These are phyloP conservation scores for Xenus cinereus DNA, from an alignment of 2,113 vertebrate species.

Conservation along the genomic window DNA sequence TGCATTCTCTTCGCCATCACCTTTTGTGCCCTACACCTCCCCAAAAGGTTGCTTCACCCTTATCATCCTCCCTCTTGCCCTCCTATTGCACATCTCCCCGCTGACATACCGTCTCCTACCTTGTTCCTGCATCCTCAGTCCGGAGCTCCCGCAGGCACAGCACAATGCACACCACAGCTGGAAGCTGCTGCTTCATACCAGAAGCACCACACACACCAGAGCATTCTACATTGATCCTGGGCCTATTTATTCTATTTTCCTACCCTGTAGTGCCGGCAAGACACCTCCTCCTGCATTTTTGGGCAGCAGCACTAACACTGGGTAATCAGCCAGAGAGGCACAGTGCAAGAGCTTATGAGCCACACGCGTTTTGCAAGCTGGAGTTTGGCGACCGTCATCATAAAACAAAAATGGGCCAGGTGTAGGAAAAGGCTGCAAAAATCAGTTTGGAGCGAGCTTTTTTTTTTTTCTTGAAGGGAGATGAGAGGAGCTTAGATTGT, in stretches of 20 bases:
- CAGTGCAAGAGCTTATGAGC: not conserved
- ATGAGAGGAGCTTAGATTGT: slow-evolving; percentile 26
- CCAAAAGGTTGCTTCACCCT: not conserved
- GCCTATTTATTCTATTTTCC: not conserved
- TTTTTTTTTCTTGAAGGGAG: not conserved
- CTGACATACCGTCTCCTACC: not conserved
- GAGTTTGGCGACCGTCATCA: not conserved
- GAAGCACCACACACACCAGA: not conserved
- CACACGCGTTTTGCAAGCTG: not conserved
- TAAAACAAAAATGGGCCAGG: not conserved
- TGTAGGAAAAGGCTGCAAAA: slow-evolving; percentile 6
- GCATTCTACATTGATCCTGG: not conserved
- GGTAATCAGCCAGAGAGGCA: not conserved
- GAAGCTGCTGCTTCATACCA: not conserved
- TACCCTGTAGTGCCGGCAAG: not conserved
- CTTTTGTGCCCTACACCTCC: not conserved
- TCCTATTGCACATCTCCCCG: not conserved
- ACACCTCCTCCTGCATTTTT: not conserved
- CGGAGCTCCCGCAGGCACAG: not conserved
- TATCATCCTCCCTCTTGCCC: not conserved
- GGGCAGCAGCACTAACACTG: not conserved
- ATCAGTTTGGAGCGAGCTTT: not conserved
- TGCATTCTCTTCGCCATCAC: not conserved
- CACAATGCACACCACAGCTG: not conserved
- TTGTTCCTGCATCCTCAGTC: not conserved